Percentiles rank a stretch among this genome's conserved stretches.
Evolutionary conservation across 2,113 vertebrate genomes (phyloP).

Genomic region (Phasianus colchicus): DNA sequence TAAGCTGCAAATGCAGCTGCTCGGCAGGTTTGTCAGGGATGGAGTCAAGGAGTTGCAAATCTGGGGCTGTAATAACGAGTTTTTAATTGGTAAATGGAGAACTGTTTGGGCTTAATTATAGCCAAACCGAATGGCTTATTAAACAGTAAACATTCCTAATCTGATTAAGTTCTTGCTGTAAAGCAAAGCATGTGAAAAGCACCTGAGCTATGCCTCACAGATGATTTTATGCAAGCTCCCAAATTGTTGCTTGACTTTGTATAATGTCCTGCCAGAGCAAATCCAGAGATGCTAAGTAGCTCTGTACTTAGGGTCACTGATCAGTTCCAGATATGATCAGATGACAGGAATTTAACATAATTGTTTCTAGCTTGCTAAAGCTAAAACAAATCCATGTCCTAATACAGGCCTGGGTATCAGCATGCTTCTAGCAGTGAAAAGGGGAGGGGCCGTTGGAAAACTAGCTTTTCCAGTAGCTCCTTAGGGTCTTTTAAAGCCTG

Average conservation of each 20-base stretch:
- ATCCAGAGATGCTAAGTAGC: background rate
- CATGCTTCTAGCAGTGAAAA: background rate
- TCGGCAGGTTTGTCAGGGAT: background rate
- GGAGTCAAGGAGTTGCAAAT: background rate
- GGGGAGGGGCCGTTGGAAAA: background rate
- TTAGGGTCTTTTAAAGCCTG: background rate
- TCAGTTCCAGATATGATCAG: background rate
- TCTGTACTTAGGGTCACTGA: background rate
- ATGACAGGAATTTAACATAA: background rate
- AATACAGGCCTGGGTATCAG: background rate
- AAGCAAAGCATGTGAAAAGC: background rate
- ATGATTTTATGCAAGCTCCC: background rate
- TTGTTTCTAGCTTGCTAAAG: background rate
- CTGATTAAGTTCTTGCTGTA: background rate
- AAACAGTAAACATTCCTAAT: background rate
- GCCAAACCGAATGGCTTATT: background rate
- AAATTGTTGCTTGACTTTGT: fast-evolving
- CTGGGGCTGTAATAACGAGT: background rate
- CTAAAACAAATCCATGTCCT: background rate
- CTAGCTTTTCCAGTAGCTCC: background rate
- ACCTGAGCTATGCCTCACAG: background rate
- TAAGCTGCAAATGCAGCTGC: background rate
- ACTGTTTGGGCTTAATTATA: background rate
- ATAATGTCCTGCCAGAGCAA: background rate
- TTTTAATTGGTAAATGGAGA: background rate